phyloP scores from a whole-genome alignment of 2,888 invertebrate genomes.

The Cephus nigrinus region DNA sequence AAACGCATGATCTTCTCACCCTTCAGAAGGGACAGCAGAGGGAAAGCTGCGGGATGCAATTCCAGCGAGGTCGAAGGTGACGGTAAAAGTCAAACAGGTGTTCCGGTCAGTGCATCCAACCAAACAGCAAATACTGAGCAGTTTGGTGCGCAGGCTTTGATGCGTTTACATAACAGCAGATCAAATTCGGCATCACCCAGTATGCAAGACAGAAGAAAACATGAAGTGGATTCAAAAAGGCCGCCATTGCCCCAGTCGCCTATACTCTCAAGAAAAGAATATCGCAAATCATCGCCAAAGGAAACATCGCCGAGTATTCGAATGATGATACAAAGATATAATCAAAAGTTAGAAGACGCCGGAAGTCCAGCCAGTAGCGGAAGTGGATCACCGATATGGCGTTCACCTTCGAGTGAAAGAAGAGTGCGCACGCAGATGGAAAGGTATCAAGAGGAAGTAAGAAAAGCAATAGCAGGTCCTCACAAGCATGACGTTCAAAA shows the following conservation, averaged over 20 bases:
- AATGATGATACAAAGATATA: conserved; percentile 78
- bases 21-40: conserved; percentile 70
- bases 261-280: conserved; percentile 65
- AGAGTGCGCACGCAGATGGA: conserved; percentile 69
- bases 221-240: conserved; percentile 35
- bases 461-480: conserved; percentile 46
- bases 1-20: conserved; percentile 84
- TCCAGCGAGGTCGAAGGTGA: conserved; percentile 4
- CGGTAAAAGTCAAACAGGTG: neutral
- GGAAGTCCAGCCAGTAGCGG: conserved; percentile 69
- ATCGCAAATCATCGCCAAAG: conserved; percentile 67
- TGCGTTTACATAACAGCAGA: conserved; percentile 1
- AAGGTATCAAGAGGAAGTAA: conserved; percentile 66
- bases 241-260: conserved; percentile 75
- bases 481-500: conserved; percentile 71
- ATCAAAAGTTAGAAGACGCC: conserved; percentile 72
- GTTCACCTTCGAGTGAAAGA: conserved; percentile 74
- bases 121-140: neutral
- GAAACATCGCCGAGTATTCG: conserved; percentile 78
- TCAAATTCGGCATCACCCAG: conserved; percentile 37
- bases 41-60: conserved; percentile 12
- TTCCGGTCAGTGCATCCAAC: neutral
- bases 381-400: conserved; percentile 74
- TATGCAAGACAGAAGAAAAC: conserved; percentile 4
- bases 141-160: neutral